Evolutionary conservation across 2,113 vertebrate species (phyloP).

Genomic region (Sturnira hondurensis): DNA sequence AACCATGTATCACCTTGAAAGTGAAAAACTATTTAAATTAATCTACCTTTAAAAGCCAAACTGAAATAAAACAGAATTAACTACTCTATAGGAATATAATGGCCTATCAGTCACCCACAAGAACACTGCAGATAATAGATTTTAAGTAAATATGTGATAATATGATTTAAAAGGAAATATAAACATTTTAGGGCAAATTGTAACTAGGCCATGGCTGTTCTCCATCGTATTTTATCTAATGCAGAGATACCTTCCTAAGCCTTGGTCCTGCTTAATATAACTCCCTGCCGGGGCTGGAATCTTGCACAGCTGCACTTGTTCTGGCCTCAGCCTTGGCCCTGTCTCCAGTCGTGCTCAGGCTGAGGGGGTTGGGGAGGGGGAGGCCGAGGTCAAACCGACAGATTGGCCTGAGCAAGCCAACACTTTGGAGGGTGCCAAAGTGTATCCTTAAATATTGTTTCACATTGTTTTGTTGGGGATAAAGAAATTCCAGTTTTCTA

Average conservation of each 20-base stretch:
- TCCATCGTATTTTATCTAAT: not conserved
- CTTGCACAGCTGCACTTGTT: not conserved
- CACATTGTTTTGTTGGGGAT: not conserved
- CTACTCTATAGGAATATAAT: not conserved
- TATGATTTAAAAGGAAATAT: not conserved
- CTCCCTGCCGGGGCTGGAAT: not conserved
- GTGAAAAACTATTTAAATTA: not conserved
- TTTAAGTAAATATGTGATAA: not conserved
- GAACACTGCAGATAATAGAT: not conserved
- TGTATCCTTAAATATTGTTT: not conserved
- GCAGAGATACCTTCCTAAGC: not conserved
- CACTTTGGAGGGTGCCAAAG: not conserved
- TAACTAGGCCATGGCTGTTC: not conserved
- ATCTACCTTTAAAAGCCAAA: constrained; percentile 15
- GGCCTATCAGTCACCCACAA: not conserved
- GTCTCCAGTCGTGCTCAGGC: not conserved
- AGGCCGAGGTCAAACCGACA: not conserved
- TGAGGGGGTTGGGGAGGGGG: fast-evolving
- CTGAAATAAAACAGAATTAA: not conserved
- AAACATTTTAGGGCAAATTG: not conserved
- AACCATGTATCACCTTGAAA: not conserved
- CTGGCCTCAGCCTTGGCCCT: not conserved
- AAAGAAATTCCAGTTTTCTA: not conserved
- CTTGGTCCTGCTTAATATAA: not conserved
- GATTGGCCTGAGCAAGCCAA: not conserved